phyloP scores from a whole-genome alignment of 1,140 invertebrate genomes.

The Scaptomyza pallida region DNA sequence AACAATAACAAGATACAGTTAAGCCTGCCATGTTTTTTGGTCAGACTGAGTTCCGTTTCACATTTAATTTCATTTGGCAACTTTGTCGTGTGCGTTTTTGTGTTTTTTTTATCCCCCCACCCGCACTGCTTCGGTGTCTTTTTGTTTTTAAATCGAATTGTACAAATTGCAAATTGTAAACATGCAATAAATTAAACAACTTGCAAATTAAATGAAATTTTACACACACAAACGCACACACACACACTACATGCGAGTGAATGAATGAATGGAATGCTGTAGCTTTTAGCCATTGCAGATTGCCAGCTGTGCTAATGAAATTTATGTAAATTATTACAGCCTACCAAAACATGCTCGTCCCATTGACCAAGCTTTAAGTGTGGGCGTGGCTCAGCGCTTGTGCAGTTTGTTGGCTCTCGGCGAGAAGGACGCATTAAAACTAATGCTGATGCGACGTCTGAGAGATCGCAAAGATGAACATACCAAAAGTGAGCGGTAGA shows the following conservation, averaged over 20 bases:
- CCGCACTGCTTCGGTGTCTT: not conserved
- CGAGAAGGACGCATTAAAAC: constrained; percentile 71
- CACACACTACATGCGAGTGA: not conserved
- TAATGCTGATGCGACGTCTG: constrained; percentile 73
- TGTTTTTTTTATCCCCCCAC: not conserved
- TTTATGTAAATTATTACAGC: constrained; percentile 75
- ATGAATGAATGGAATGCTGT: constrained; percentile 42
- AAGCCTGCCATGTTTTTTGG: constrained; percentile 40
- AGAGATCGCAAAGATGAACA: constrained; percentile 13
- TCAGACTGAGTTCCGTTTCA: constrained; percentile 47
- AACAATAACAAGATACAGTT: constrained; percentile 41
- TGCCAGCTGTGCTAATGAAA: constrained; percentile 74
- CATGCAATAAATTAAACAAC: constrained; percentile 78
- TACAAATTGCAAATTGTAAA: constrained; percentile 80
- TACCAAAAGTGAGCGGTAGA: not conserved
- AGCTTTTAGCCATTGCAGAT: constrained; percentile 34
- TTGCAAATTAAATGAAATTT: constrained; percentile 77
- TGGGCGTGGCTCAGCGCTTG: constrained; percentile 38
- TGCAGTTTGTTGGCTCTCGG: constrained; percentile 69
- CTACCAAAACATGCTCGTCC: constrained; percentile 13
- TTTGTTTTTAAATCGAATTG: constrained; percentile 73
- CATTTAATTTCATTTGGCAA: constrained; percentile 76
- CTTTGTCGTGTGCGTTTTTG: constrained; percentile 61
- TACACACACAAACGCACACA: constrained; percentile 35
- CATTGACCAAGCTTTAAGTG: not conserved